Base-by-base conservation (phyloP, 1,140 invertebrate species). In the Babylonia areolata region DNA sequence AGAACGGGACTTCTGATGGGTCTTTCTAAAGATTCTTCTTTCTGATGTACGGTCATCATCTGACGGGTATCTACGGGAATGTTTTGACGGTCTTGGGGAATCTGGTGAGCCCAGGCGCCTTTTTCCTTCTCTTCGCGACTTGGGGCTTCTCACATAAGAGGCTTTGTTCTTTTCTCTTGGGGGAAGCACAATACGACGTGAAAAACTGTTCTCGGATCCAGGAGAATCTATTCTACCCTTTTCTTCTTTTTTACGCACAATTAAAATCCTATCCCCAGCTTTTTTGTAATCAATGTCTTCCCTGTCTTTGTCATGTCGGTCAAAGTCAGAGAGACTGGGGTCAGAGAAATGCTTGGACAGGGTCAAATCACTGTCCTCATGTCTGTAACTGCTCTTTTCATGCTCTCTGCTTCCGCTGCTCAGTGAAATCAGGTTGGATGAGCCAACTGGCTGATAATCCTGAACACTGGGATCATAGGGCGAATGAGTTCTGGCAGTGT, bases 191-290 rank as follows among this genome's bases (percentile, higher is more conserved):
- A 86, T 75, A 40, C 82, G 82, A 2, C 82, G 37, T 11, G 58
- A 73, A 33, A 84, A 84, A 84, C 69, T 73, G 5, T 6, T 84
- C 15, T 84, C 82, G 3, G 64, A 69, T 28, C 64, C 82, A 73
- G 64, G 64, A 35, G 37, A 84, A 15, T 51, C 82, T 2, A 9
- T 37, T 82, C 40, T 84, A 39, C 40, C n/a, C 40, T 73, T 73
- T 23, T 84, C 82, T 58, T 33, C 69, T 84, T 73, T 40, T 35
- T 84, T 84, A n/a, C 69, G 64, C 17, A 84, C 64, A 46, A 84
- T 84, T 11, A 84, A 46, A 84, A 84, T 84, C 2, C 82, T 37
- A n/a, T 84, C 82, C n/a, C 58, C 64, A 37, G 82, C 35, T 31
- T 46, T 71, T n/a, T 84, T 84, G 82, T 17, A 31, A 3, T 64